phyloP scores from a whole-genome alignment of 2,113 vertebrate genomes.

The Calyptomena viridis region DNA sequence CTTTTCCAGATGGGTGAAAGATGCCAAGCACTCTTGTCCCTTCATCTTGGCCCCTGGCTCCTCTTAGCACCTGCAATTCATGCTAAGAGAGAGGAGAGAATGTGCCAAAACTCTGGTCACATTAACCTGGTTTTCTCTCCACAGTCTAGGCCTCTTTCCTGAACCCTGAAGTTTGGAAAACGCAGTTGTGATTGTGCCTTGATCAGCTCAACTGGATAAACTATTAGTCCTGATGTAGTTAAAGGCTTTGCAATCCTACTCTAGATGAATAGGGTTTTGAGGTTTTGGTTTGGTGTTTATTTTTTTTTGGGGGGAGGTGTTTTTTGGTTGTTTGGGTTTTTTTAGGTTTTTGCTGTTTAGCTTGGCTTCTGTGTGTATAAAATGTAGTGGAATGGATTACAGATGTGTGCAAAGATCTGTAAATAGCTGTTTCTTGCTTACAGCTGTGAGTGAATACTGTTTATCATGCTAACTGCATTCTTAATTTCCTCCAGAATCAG shows the following conservation, averaged over 20 bases:
- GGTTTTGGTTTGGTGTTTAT: background rate
- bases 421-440: conserved; percentile 32
- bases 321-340: background rate
- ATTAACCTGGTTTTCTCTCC: background rate
- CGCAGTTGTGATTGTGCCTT: background rate
- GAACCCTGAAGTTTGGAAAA: background rate
- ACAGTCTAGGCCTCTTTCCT: background rate
- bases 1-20: background rate
- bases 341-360: background rate
- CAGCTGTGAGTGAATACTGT: background rate
- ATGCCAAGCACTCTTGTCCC: background rate
- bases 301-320: background rate
- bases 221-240: background rate
- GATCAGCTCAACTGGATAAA: background rate
- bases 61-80: background rate
- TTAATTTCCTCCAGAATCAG: background rate
- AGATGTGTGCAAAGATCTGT: conserved; percentile 21
- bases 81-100: background rate
- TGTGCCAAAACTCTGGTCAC: accelerated
- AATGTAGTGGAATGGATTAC: conserved; percentile 12
- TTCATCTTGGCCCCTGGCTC: background rate
- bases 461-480: background rate
- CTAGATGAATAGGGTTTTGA: background rate
- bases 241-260: background rate
- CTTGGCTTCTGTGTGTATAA: background rate